phyloP scores from a whole-genome alignment of 2,797 vertebrate genomes.

The Pseudochaenichthys georgianus region DNA sequence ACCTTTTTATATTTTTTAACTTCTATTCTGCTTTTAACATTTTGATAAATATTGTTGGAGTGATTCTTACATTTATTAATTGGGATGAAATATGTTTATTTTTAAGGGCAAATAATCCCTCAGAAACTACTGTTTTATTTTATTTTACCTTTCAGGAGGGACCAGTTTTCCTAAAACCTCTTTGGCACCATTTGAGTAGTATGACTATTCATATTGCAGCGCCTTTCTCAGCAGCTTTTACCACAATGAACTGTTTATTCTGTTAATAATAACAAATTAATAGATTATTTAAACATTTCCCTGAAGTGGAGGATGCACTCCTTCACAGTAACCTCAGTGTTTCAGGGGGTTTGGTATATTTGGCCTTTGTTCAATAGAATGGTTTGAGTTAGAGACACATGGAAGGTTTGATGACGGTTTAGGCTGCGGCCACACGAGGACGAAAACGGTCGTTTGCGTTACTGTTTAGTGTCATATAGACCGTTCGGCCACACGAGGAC shows the following conservation, averaged over 20 bases:
- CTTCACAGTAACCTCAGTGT: constrained; percentile 48
- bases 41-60: constrained; percentile 30
- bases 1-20: constrained; percentile 27
- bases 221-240: constrained; percentile 21
- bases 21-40: constrained; percentile 51
- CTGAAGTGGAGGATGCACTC: constrained; percentile 43
- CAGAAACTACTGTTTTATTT: constrained; percentile 59
- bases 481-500: too few species aligned
- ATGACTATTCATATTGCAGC: neutral
- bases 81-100: constrained; percentile 40
- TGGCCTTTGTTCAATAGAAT: constrained; percentile 70
- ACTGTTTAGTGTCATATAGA: too few species aligned
- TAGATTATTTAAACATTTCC: constrained; percentile 44
- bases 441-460: too few species aligned
- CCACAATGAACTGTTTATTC: constrained; percentile 40
- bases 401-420: constrained; percentile 62
- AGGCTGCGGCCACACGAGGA: too few species aligned
- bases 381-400: constrained; percentile 78
- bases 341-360: constrained; percentile 45
- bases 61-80: constrained; percentile 24
- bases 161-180: constrained; percentile 30
- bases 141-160: constrained; percentile 51
- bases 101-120: constrained; percentile 39
- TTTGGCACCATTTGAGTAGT: constrained; percentile 28
- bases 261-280: constrained; percentile 43